A percentile compares a stretch with the other conserved stretches of the same genome.
phyloP scores from a whole-genome alignment of 2,113 vertebrate species.

The Amphiprion ocellaris region DNA sequence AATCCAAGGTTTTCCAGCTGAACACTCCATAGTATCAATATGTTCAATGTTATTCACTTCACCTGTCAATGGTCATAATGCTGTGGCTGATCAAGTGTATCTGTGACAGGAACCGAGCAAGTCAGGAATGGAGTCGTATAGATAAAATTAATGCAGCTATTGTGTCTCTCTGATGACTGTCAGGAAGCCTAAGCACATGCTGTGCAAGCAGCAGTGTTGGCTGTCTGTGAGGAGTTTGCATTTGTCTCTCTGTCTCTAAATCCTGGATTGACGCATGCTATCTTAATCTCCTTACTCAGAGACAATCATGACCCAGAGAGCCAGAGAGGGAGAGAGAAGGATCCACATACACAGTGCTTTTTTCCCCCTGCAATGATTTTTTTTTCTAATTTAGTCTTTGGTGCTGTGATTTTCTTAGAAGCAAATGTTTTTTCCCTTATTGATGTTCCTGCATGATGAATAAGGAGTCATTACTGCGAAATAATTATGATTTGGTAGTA shows the following conservation, averaged over 20 bases:
- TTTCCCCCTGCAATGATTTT: conserved; percentile 6
- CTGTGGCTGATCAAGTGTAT: conserved; percentile 8
- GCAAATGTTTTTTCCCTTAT: neutral
- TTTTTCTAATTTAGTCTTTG: conserved; percentile 29
- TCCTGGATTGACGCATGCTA: conserved; percentile 90
- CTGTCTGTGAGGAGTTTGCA: conserved; percentile 79
- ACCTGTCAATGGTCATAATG: too few relatives aligned
- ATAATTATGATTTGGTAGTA: neutral
- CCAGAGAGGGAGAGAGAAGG: conserved; percentile 36
- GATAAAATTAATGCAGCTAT: conserved; percentile 57
- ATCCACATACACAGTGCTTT: conserved; percentile 26
- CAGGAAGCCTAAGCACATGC: conserved; percentile 28
- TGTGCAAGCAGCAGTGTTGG: conserved; percentile 48
- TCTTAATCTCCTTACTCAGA: conserved; percentile 91
- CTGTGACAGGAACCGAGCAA: conserved; percentile 24
- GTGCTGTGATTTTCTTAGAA: conserved; percentile 6
- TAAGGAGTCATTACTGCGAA: neutral
- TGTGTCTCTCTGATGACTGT: conserved; percentile 42
- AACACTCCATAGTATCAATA: too few relatives aligned
- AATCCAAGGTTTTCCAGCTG: too few relatives aligned
- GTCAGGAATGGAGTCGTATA: conserved; percentile 38
- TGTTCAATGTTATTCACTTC: too few relatives aligned
- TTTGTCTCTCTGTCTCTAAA: conserved; percentile 87
- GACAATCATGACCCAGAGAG: conserved; percentile 81
- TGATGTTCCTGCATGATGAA: conserved; percentile 5